Conservation (phyloP, 1,140 invertebrate species). For the Orchestia grillus region DNA sequence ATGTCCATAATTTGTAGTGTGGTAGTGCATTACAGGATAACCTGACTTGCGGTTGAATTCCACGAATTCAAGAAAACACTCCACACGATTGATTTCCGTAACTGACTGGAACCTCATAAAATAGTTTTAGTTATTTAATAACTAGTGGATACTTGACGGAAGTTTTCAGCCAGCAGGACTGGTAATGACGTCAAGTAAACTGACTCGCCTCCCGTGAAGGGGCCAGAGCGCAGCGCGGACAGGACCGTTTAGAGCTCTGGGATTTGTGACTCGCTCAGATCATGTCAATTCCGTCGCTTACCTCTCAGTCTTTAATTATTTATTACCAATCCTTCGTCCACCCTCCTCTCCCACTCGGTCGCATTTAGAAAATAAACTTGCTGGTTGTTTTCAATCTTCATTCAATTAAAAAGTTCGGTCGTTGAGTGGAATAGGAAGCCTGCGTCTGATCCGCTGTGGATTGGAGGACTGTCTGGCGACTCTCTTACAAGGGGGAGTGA, state of each 20-base stretch:
- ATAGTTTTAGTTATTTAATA: background rate
- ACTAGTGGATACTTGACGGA: background rate
- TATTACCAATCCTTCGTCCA: background rate
- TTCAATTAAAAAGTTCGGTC: conserved; percentile 8
- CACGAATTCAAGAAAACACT: background rate
- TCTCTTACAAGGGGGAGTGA: background rate
- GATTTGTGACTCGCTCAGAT: background rate
- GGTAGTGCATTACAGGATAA: background rate
- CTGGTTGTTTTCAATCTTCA: conserved; percentile 3
- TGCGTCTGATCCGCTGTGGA: background rate
- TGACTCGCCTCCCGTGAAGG: background rate
- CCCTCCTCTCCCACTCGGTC: background rate
- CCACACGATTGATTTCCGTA: background rate
- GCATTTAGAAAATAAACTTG: background rate
- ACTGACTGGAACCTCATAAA: background rate
- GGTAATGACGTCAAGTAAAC: background rate
- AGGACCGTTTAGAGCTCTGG: background rate
- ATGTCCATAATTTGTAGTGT: background rate
- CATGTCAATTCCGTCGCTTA: background rate
- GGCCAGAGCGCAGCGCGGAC: background rate
- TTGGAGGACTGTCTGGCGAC: background rate
- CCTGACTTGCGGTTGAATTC: background rate
- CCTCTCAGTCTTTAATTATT: background rate
- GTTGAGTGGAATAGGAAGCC: background rate
- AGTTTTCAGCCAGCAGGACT: background rate